Conservation (phyloP, 2,113 vertebrate genomes). For the Calonectris borealis region DNA sequence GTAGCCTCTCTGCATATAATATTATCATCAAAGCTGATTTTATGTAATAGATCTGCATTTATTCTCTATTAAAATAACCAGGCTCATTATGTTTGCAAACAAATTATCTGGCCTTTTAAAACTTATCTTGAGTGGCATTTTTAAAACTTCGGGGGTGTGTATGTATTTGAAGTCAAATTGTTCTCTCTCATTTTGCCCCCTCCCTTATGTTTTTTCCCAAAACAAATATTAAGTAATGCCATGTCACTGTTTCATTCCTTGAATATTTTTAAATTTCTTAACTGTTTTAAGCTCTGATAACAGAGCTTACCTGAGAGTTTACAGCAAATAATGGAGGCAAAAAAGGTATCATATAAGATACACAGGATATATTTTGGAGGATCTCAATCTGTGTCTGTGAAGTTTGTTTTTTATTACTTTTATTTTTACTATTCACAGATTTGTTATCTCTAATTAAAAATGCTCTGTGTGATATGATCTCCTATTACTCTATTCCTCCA, state of each 20-base stretch:
- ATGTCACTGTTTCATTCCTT: neutral
- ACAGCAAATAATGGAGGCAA: neutral
- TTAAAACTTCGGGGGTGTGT: neutral
- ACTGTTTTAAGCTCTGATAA: neutral
- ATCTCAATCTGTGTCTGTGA: neutral
- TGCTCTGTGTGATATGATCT: neutral
- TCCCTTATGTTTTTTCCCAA: neutral
- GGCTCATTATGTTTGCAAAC: neutral
- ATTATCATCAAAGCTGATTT: neutral
- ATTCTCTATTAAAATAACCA: neutral
- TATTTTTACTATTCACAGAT: neutral
- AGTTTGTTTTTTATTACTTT: neutral
- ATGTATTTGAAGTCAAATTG: neutral
- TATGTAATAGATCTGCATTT: neutral
- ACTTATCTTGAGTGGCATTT: neutral
- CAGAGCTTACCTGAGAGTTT: neutral
- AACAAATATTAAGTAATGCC: neutral
- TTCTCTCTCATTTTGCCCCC: neutral
- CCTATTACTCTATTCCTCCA: neutral
- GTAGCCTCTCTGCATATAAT: neutral
- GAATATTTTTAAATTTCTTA: neutral
- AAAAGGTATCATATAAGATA: neutral
- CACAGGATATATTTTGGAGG: neutral
- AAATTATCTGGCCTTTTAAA: neutral
- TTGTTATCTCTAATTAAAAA: neutral